These are phyloP conservation scores for Tillus elongatus DNA, from an alignment of 2,888 invertebrate genomes.

Conservation along the genomic window DNA sequence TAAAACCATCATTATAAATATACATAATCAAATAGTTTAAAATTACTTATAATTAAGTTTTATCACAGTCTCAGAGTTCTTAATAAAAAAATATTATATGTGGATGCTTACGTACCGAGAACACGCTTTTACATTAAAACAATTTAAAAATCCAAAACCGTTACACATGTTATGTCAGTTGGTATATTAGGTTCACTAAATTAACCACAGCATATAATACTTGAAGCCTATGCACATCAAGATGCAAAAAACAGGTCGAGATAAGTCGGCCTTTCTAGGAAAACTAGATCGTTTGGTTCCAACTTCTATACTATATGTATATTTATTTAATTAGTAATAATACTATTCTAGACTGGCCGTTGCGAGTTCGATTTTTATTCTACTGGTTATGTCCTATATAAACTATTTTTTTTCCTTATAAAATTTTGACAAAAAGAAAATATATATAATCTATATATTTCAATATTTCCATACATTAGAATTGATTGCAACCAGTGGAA, in stretches of 20 bases:
- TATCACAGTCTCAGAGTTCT: conserved; percentile 42
- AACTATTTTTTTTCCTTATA: too few species aligned
- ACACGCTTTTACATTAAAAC: too few species aligned
- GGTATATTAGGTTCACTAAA: conserved; percentile 38
- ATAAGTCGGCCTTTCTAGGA: conserved; percentile 33
- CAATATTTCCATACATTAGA: conserved; percentile 12
- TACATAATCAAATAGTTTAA: conserved; percentile 31
- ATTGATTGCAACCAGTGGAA: conserved; percentile 27
- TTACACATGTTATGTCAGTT: conserved; percentile 28
- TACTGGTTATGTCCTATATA: conserved; percentile 23
- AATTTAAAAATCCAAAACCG: too few species aligned
- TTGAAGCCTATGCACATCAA: conserved; percentile 42
- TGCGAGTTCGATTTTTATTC: conserved; percentile 28
- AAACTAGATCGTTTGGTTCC: conserved; percentile 41
- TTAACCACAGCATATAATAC: conserved; percentile 39
- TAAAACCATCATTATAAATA: conserved; percentile 25
- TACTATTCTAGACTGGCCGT: conserved; percentile 66
- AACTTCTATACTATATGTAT: conserved; percentile 39
- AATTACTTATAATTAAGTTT: conserved; percentile 35
- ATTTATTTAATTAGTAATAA: conserved; percentile 47
- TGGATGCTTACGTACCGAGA: conserved; percentile 28
- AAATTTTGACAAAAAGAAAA: not conserved
- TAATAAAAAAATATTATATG: conserved; percentile 30
- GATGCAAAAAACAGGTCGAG: too few species aligned
- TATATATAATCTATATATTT: conserved; percentile 11